phyloP scores from a whole-genome alignment of 92 coral and sea anemone species.

The Siderastrea radians region DNA sequence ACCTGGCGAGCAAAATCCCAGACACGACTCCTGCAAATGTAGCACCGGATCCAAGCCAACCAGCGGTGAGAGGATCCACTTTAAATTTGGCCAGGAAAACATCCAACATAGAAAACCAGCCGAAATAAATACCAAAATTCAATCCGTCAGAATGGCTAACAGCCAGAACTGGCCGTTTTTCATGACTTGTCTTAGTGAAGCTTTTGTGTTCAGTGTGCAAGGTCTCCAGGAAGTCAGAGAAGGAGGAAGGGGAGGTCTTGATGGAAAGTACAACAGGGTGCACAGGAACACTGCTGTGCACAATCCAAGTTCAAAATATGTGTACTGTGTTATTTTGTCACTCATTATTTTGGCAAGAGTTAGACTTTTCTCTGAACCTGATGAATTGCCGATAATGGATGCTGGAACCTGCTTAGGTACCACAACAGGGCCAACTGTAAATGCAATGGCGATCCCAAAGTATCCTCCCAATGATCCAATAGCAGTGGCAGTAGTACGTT shows the following conservation, averaged over 20 bases:
- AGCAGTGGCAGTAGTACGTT: constrained; percentile 90
- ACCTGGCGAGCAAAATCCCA: constrained; percentile 76
- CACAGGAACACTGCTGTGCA: constrained; percentile 63
- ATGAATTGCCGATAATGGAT: neutral
- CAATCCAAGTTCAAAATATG: constrained; percentile 66
- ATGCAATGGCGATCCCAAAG: constrained; percentile 73
- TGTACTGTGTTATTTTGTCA: constrained; percentile 34
- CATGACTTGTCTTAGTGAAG: constrained; percentile 11
- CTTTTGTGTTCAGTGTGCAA: constrained; percentile 22
- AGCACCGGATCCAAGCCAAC: constrained; percentile 81
- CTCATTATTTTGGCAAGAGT: constrained; percentile 18
- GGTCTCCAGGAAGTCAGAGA: constrained; percentile 58
- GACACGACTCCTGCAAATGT: constrained; percentile 60
- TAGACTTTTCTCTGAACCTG: neutral
- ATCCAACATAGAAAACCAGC: constrained; percentile 83
- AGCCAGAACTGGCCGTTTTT: constrained; percentile 60
- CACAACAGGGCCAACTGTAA: constrained; percentile 83
- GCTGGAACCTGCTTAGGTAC: constrained; percentile 42
- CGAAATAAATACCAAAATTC: constrained; percentile 68
- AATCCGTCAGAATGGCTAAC: constrained; percentile 57
- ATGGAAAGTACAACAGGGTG: constrained; percentile 79
- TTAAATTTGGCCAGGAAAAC: constrained; percentile 78
- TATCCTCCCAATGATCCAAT: constrained; percentile 72
- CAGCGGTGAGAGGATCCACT: constrained; percentile 67
- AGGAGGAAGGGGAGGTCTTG: constrained; percentile 87